A percentile compares a stretch with the other conserved stretches of the same genome.
phyloP scores from a whole-genome alignment of 2,888 invertebrate species.

The Camptogramma bilineatum region DNA sequence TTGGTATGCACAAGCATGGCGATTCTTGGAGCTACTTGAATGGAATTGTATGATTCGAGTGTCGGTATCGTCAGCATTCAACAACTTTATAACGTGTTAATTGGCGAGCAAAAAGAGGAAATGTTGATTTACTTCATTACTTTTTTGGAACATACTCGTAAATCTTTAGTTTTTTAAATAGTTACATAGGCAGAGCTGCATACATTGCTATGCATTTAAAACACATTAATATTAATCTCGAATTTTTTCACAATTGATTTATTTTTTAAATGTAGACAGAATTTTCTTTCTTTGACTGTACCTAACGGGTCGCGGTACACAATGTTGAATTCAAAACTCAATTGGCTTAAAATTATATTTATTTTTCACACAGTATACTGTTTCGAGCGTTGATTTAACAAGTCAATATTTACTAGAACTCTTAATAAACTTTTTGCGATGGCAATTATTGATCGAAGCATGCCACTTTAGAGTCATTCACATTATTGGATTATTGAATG shows the following conservation, averaged over 20 bases:
- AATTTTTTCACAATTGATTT: too few species aligned
- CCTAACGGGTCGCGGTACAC: too few species aligned
- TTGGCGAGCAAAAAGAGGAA: background rate
- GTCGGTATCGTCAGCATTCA: background rate
- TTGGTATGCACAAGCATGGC: slow-evolving; percentile 33
- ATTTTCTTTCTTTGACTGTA: too few species aligned
- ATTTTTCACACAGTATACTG: too few species aligned
- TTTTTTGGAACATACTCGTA: background rate
- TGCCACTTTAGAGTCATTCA: background rate
- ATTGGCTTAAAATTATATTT: too few species aligned
- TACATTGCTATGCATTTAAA: too few species aligned
- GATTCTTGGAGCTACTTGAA: slow-evolving; percentile 28
- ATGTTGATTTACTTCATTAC: background rate
- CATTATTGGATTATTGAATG: background rate
- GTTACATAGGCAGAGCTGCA: too few species aligned
- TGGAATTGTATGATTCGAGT: slow-evolving; percentile 7
- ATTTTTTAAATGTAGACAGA: too few species aligned
- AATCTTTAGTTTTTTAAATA: too few species aligned
- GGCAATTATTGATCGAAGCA: background rate
- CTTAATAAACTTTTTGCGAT: background rate
- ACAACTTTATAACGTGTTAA: background rate
- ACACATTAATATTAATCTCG: too few species aligned
- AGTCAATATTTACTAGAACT: background rate
- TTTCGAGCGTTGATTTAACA: too few species aligned
- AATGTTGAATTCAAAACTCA: too few species aligned